Evolutionary conservation across 1,140 invertebrate species (phyloP).

Genomic region (Caenorhabditis latens): DNA sequence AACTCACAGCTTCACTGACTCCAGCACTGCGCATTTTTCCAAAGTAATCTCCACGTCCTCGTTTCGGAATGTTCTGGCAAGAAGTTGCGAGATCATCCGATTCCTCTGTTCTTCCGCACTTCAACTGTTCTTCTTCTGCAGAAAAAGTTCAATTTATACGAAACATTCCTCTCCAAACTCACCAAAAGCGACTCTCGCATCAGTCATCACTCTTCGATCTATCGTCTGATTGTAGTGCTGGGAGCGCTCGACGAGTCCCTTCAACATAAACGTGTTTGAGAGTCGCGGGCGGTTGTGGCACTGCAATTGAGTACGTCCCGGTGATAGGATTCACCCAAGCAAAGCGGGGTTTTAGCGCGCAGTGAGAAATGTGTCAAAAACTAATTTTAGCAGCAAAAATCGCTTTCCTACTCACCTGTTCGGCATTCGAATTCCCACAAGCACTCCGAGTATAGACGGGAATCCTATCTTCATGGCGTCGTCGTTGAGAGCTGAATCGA

Average conservation of each 20-base stretch:
- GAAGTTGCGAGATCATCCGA: not conserved
- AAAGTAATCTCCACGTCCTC: slow-evolving; percentile 31
- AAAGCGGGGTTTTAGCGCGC: too few relatives aligned
- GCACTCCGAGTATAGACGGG: not conserved
- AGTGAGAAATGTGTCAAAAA: too few relatives aligned
- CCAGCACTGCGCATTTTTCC: slow-evolving; percentile 9
- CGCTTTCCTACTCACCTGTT: not conserved
- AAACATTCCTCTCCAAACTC: not conserved
- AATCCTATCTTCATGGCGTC: not conserved
- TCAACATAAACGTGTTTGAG: slow-evolving; percentile 20
- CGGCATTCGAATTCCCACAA: too few relatives aligned
- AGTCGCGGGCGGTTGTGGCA: slow-evolving; percentile 6
- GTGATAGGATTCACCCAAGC: not conserved
- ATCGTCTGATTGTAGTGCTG: slow-evolving; percentile 22
- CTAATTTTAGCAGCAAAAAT: too few relatives aligned
- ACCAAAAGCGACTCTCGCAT: slow-evolving; percentile 30
- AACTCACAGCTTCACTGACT: not conserved
- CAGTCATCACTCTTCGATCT: slow-evolving; percentile 32
- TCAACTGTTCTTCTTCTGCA: slow-evolving; percentile 46
- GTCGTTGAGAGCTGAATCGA: not conserved
- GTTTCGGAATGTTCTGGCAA: not conserved
- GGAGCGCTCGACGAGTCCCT: slow-evolving; percentile 30
- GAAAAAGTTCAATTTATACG: not conserved
- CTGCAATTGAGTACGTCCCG: slow-evolving; percentile 12
- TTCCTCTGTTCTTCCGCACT: not conserved